Evolutionary conservation across 2,888 invertebrate genomes (phyloP).

Genomic region (Fissipunctia ypsillon): DNA sequence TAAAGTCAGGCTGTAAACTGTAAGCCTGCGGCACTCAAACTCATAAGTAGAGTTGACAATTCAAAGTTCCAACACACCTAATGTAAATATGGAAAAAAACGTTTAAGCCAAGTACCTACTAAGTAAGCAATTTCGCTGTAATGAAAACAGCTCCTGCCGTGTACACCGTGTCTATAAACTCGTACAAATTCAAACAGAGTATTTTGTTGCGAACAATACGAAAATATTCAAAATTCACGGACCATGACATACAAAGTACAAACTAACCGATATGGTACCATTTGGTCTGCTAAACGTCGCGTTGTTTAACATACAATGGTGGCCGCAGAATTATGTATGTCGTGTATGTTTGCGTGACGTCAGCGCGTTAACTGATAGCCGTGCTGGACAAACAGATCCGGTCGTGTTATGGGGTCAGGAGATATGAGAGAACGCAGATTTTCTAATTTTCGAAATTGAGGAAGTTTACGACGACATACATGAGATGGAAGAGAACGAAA

Average conservation of each 20-base stretch:
- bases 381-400: conserved; percentile 59
- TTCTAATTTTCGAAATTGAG: conserved; percentile 41
- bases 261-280: conserved; percentile 56
- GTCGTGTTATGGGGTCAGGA: conserved; percentile 43
- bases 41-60: conserved; percentile 31
- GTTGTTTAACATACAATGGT: conserved; percentile 64
- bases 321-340: conserved; percentile 57
- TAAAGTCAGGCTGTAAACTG: conserved; percentile 30
- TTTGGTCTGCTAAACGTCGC: conserved; percentile 50
- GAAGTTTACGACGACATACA: conserved; percentile 16
- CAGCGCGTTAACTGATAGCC: conserved; percentile 48
- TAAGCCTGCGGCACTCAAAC: conserved; percentile 25
- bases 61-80: conserved; percentile 27
- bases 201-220: conserved; percentile 49
- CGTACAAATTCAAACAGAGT: conserved; percentile 40
- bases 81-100: conserved; percentile 23
- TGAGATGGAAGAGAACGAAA: background rate
- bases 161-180: conserved; percentile 32
- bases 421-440: conserved; percentile 34
- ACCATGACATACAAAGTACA: conserved; percentile 57
- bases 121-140: conserved; percentile 18
- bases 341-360: conserved; percentile 59
- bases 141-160: conserved; percentile 28
- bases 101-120: conserved; percentile 23
- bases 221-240: conserved; percentile 59